Evolutionary conservation across 2,888 invertebrate species (phyloP).

Genomic region (Eupithecia subfuscata): DNA sequence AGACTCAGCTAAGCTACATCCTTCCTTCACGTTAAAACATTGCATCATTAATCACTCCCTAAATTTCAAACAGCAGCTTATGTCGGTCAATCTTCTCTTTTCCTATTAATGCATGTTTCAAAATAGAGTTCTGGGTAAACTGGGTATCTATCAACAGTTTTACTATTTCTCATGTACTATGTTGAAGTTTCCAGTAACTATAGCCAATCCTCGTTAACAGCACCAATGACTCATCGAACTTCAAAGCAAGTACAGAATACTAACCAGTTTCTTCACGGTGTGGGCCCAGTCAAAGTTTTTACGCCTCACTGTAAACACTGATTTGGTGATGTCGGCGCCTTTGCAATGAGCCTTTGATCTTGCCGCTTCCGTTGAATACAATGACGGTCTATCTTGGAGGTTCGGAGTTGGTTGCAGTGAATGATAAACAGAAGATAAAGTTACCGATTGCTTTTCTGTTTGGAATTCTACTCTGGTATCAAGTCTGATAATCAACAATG

Average conservation of each 20-base stretch:
- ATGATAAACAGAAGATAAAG: slow-evolving; percentile 51
- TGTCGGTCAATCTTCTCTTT: neutral
- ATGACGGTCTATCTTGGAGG: slow-evolving; percentile 63
- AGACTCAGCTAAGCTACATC: too few species aligned
- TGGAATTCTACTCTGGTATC: slow-evolving; percentile 5
- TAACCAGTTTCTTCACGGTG: slow-evolving; percentile 49
- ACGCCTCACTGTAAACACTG: slow-evolving; percentile 70
- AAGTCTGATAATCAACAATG: slow-evolving; percentile 12
- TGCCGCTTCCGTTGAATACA: slow-evolving; percentile 77
- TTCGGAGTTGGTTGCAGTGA: slow-evolving; percentile 45
- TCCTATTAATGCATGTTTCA: neutral
- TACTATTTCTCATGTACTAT: slow-evolving; percentile 35
- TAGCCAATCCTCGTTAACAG: slow-evolving; percentile 51
- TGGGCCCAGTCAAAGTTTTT: slow-evolving; percentile 71
- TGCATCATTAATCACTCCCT: neutral
- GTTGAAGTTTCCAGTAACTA: slow-evolving; percentile 26
- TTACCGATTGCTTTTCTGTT: slow-evolving; percentile 22
- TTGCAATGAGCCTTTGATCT: slow-evolving; percentile 67
- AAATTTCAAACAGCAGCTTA: neutral
- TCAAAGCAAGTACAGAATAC: slow-evolving; percentile 53
- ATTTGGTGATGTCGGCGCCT: slow-evolving; percentile 64
- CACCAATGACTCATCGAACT: slow-evolving; percentile 62
- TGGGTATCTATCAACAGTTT: neutral
- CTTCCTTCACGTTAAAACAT: neutral
- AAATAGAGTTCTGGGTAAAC: neutral